A percentile compares a stretch with the other conserved stretches of the same genome.
Evolutionary conservation across 1,140 invertebrate genomes (phyloP).

Genomic region (Drosophila nasuta): DNA sequence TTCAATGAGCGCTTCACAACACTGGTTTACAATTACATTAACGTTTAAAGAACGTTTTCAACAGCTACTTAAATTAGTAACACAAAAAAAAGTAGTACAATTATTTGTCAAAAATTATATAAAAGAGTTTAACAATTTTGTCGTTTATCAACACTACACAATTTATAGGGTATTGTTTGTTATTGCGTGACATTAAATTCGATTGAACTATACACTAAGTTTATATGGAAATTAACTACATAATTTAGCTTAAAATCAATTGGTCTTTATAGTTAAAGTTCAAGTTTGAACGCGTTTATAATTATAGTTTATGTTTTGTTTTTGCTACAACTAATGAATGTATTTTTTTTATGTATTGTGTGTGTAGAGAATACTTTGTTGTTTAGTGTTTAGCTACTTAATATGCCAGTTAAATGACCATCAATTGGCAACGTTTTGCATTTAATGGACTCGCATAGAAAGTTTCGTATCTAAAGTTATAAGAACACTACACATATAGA

Average conservation of each 20-base stretch:
- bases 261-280: slow-evolving; percentile 31
- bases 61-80: slow-evolving; percentile 25
- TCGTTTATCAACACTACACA: slow-evolving; percentile 48
- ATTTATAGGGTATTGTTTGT: not conserved
- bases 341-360: slow-evolving; percentile 18
- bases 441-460: slow-evolving; percentile 17
- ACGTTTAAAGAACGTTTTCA: slow-evolving; percentile 14
- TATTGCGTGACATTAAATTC: slow-evolving; percentile 10
- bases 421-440: slow-evolving; percentile 5
- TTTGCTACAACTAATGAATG: slow-evolving; percentile 45
- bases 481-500: slow-evolving; percentile 61
- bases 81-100: not conserved
- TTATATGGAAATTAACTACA: slow-evolving; percentile 28
- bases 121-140: slow-evolving; percentile 18
- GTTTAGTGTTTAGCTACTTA: slow-evolving; percentile 34
- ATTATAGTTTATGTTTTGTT: slow-evolving; percentile 13
- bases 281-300: slow-evolving; percentile 14
- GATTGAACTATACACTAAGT: slow-evolving; percentile 9
- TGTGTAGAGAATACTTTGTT: slow-evolving; percentile 10
- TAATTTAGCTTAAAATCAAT: slow-evolving; percentile 25
- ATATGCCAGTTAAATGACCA: slow-evolving; percentile 16
- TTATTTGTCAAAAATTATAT: slow-evolving; percentile 5
- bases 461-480: slow-evolving; percentile 1
- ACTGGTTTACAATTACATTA: not conserved
- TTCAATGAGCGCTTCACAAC: not conserved